These are phyloP conservation scores for Aricia agestis DNA, from an alignment of 1,140 invertebrate genomes.

Conservation along the genomic window DNA sequence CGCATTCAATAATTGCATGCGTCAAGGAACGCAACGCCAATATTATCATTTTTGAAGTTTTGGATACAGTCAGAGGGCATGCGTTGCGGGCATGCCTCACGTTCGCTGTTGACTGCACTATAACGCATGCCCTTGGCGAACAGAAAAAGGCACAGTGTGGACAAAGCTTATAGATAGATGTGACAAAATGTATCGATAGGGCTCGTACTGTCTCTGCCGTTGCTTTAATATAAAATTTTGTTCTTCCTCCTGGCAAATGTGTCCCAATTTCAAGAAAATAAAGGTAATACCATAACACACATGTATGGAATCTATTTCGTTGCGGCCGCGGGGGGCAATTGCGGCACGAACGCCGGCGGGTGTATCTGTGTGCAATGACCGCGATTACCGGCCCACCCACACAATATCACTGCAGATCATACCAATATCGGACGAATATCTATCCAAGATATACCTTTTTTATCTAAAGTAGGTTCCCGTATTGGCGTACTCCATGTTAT, in stretches of 20 bases:
- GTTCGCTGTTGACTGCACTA: no score
- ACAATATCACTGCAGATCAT: slow-evolving; percentile 18
- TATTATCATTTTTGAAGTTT: no score
- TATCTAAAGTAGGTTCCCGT: neutral
- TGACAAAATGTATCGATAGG: no score
- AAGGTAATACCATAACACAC: slow-evolving; percentile 5
- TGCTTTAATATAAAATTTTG: no score
- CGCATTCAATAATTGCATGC: no score
- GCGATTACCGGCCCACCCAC: slow-evolving; percentile 36
- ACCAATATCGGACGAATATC: neutral
- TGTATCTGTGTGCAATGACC: slow-evolving; percentile 34
- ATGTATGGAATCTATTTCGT: slow-evolving; percentile 24
- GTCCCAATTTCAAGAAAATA: neutral
- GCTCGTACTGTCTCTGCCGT: no score
- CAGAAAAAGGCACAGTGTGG: no score
- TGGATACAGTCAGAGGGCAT: no score
- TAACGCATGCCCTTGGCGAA: no score
- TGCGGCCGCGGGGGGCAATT: slow-evolving; percentile 27
- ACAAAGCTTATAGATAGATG: no score
- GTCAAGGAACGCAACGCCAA: no score
- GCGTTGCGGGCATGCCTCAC: no score
- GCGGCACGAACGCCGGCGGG: slow-evolving; percentile 28
- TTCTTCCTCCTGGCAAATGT: neutral
- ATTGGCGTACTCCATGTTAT: neutral
- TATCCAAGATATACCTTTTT: neutral